Conservation (phyloP, 2,888 invertebrate genomes). For the Unio delphinus region DNA sequence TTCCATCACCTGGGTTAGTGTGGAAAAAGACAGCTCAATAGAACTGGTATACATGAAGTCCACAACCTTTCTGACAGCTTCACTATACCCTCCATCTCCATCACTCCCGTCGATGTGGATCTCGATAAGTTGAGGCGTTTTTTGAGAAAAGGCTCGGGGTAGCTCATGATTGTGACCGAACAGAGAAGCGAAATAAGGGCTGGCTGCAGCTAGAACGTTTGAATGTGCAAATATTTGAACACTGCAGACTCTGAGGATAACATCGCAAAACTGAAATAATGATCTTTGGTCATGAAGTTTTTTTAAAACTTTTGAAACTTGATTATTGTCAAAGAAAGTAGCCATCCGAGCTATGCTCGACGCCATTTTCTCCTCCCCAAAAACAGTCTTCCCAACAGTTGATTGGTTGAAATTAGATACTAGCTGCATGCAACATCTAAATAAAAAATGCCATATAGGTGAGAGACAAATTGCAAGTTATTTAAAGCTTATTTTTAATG, state of each 20-base stretch:
- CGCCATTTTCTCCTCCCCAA: constrained; percentile 46
- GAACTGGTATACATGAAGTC: constrained; percentile 67
- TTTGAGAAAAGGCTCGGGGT: constrained; percentile 67
- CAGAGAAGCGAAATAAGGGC: constrained; percentile 65
- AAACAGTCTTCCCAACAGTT: neutral
- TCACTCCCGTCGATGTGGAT: constrained; percentile 65
- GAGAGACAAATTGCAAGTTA: too few relatives aligned
- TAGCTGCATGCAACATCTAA: neutral
- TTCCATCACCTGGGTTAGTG: constrained; percentile 57
- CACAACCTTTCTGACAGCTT: constrained; percentile 62
- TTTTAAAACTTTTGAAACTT: constrained; percentile 32
- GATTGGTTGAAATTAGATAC: constrained; percentile 2
- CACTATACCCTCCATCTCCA: constrained; percentile 52
- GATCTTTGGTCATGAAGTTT: constrained; percentile 56
- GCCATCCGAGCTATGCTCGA: constrained; percentile 16
- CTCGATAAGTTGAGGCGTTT: constrained; percentile 66
- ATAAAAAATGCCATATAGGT: neutral
- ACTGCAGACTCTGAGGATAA: constrained; percentile 63
- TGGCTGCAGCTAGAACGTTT: constrained; percentile 66
- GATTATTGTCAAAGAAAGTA: constrained; percentile 38
- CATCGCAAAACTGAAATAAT: constrained; percentile 64
- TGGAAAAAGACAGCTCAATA: constrained; percentile 44
- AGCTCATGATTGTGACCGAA: constrained; percentile 58
- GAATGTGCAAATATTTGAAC: constrained; percentile 66
- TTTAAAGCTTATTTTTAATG: too few relatives aligned